A percentile compares a stretch with the other conserved stretches of the same genome.
Evolutionary conservation across 2,888 invertebrate species (phyloP).

Genomic region (Andrena trimmerana): DNA sequence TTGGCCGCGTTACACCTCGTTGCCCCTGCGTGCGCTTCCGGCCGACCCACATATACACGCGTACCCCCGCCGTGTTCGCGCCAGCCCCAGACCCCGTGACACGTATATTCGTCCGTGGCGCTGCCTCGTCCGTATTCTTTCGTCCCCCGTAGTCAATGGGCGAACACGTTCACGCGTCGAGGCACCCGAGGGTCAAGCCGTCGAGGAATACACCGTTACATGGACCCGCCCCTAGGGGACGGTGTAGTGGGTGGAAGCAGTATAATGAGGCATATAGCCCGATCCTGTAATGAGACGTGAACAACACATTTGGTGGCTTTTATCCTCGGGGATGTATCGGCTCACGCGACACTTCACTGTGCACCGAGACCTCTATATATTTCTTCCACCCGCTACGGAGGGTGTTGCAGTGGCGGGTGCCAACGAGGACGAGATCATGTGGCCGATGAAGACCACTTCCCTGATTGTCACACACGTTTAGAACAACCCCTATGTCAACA

Average conservation of each 20-base stretch:
- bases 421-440: too few species aligned
- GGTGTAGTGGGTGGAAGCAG: neutral
- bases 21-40: slow-evolving; percentile 65
- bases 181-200: slow-evolving; percentile 50
- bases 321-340: too few species aligned
- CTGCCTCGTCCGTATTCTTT: slow-evolving; percentile 31
- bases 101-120: slow-evolving; percentile 45
- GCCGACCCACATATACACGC: slow-evolving; percentile 67
- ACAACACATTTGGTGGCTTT: too few species aligned
- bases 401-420: too few species aligned
- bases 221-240: slow-evolving; percentile 18
- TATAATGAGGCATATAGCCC: neutral
- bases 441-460: neutral
- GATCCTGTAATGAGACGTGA: too few species aligned
- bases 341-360: neutral
- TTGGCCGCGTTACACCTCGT: slow-evolving; percentile 64
- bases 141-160: slow-evolving; percentile 57
- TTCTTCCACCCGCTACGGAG: neutral
- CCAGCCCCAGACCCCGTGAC: slow-evolving; percentile 50
- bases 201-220: slow-evolving; percentile 53
- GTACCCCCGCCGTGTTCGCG: slow-evolving; percentile 35
- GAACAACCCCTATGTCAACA: neutral
- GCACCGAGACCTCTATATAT: neutral
- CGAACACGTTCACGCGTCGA: slow-evolving; percentile 39
- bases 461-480: neutral